phyloP scores from a whole-genome alignment of 2,113 vertebrate genomes.

The Tursiops truncatus region DNA sequence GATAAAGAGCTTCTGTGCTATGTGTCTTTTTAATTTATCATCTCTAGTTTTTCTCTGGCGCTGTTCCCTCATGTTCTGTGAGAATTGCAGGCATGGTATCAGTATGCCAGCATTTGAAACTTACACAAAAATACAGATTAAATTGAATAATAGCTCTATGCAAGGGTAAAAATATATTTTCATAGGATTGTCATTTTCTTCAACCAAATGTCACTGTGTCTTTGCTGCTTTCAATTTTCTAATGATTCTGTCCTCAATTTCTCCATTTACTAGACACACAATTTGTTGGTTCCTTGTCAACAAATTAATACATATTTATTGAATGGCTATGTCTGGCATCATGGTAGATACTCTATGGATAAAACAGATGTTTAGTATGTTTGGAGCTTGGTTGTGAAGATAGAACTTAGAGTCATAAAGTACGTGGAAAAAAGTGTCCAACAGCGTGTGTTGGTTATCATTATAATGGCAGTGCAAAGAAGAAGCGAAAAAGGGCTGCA shows the following conservation, averaged over 20 bases:
- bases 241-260: neutral
- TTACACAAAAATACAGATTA: neutral
- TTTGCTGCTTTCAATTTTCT: neutral
- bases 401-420: neutral
- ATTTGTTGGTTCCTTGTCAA: neutral
- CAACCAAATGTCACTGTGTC: neutral
- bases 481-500: neutral
- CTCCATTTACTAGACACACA: neutral
- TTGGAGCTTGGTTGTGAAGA: neutral
- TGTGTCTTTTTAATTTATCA: neutral
- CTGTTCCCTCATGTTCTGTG: neutral
- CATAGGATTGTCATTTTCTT: neutral
- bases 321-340: neutral
- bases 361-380: neutral
- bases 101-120: neutral
- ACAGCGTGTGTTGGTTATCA: neutral
- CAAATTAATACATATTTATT: neutral
- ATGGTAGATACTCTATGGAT: neutral
- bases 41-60: neutral
- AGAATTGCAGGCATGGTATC: neutral
- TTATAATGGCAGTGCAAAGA: neutral
- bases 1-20: neutral
- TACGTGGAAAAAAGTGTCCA: neutral
- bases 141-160: neutral
- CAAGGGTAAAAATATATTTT: neutral